Evolutionary conservation across 2,113 vertebrate genomes (phyloP), one percentile per base, ranked within the genome.

Genomic region (Oreochromis spilurus): DNA sequence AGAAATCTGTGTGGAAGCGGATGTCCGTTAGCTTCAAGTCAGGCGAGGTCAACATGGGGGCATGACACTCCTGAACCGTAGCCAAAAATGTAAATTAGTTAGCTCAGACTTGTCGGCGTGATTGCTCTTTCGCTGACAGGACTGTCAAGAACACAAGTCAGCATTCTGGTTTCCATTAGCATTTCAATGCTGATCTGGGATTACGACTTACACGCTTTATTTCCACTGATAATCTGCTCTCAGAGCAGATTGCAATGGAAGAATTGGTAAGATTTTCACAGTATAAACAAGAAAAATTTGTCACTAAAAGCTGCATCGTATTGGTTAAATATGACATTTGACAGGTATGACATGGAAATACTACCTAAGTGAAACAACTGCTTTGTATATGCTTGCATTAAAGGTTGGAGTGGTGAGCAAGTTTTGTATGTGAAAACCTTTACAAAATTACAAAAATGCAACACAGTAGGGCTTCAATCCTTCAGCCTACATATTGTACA

Each of bases 31-130:
- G 45, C 55, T 81, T 55, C 10, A 54, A 36, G 75, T 84, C 85
- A 87, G 84, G 12, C 31, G 58, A 91, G 84, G 84, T 85, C 85
- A 89, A 67, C 21, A 50, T 9, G 9, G 26, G 70, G 70, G 43
- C 53, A 48, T 77, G 19, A 10, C 29, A 43, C 29, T 57, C 19
- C 26, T 87, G 85, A 81, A 72, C 36, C 2, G 19, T 3, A 57
- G 70, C 72, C 81, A 77, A 84, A 79, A 62, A 89, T 78, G 58
- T 36, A 84, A 79, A 88, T 82, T 6, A 62, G 70, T 83, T 34
- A 21, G 55, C 43, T 84, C 81, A 12, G 34, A 75, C 45, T 36
- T 50, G 87, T 82, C 89, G 83, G 24, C 31, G 58, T 62, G 79
- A 54, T 6, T 53, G 75, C 38, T 17, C 16, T 84, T 84, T 10